Evolutionary conservation across 2,888 invertebrate genomes (phyloP), one percentile per base, ranked within the genome.

Genomic region (Limnephilus auricula): DNA sequence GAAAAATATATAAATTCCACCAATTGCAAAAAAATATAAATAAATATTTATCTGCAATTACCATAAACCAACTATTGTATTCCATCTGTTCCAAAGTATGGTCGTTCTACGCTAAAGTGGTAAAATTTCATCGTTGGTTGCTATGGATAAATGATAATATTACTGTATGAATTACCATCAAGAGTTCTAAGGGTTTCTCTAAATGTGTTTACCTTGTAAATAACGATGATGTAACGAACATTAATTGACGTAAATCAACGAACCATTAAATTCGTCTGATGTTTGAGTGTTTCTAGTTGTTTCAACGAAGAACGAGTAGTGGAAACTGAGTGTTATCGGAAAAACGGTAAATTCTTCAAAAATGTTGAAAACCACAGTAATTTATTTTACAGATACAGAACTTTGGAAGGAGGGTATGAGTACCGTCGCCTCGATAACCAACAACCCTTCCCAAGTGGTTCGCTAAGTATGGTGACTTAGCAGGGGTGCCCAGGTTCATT

Each of bases 201-300:
- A 65, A 65, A 65, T 65, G 65, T 65, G 65, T 65, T 65, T 25
- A 65, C 25, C n/a, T 25, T 65, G 9, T 65, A 25, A 65, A 65
- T 65, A 25, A 65, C 65, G 1, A 65, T 2, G 65, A 65, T 4
- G 65, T 18, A 25, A 9, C 9, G 25, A n/a, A n/a, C 25, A 25
- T 82, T 34, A 34, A 82, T 32, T 82, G 82, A 34, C 32, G 32
- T 34, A 82, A 34, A 82, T 34, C 18, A 34, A 82, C 82, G 34
- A 82, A 37, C 18, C 34, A 82, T 82, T 82, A 85, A 37, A 85
- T 85, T 85, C 13, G 37, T 40, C 85, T n/a, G 45, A 45, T 85
- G 40, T 85, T 85, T 45, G 85, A 85, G 40, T 65, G 65, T 18
- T 65, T n/a, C 65, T 9, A 65, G 65, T 65, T 65, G 65, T n/a